Evolutionary conservation across 2,888 invertebrate species (phyloP), one percentile per base, ranked within the genome.

Genomic region (Acrobasis suavella): DNA sequence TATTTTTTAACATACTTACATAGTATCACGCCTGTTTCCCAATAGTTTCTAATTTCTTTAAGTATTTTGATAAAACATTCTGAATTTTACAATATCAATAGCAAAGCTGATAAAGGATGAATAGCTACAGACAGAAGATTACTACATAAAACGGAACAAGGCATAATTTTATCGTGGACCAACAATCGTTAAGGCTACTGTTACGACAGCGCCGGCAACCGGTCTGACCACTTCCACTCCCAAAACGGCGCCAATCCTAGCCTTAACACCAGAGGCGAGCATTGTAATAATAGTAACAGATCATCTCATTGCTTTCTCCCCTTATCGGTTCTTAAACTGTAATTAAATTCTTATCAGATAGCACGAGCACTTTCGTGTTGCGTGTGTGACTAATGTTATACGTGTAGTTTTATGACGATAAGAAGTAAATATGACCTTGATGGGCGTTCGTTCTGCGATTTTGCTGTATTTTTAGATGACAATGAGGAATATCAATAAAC

Each of bases 151-250:
- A 81, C 77, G 77, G 78, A 80, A 81, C 82, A 78, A 81, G 82
- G 77, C 75, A 81, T 81, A 81, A 82, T 81, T 85, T 87, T 87
- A 89, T 86, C 83, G 81, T 81, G 80, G 77, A 72, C 78, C 82
- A 81, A 87, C 87, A 86, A 85, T 87, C 86, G 85, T 85, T 80
- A 81, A 81, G 77, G 88, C 90, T 90, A 89, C 91, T 87, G 91
- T 88, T 86, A 84, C 83, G 78, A 76, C 75, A 81, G 75, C 74
- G 76, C 72, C 73, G 69, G 68, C 67, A 83, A 90, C 91, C 89
- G 89, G 91, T 91, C 80, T 72, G 72, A 77, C 85, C 73, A 75
- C 86, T 84, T 77, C 77, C 77, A 78, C 76, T 80, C 76, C 81
- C 86, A 79, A 83, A 83, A 80, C 80, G 77, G 81, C 85, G 77